These are phyloP conservation scores for Lateolabrax maculatus DNA, from an alignment of 2,797 vertebrate species.

Conservation along the genomic window DNA sequence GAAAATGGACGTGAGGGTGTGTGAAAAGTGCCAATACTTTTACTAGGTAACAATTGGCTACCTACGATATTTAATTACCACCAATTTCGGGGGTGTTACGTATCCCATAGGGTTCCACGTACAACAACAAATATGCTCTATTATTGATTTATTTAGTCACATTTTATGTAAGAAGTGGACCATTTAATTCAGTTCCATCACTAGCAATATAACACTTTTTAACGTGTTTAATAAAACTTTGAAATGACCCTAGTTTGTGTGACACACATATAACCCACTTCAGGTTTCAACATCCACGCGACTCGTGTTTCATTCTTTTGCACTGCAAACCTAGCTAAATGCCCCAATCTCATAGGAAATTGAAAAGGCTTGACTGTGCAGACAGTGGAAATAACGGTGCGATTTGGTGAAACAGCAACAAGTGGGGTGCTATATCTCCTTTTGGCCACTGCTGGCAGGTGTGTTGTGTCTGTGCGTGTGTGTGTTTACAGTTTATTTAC, in stretches of 20 bases:
- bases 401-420: slow-evolving; percentile 49
- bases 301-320: not conserved
- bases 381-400: not conserved
- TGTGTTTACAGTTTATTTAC: slow-evolving; percentile 33
- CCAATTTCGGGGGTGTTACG: not conserved
- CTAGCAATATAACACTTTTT: too few relatives aligned
- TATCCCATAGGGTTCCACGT: not conserved
- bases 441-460: slow-evolving; percentile 30
- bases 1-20: too few relatives aligned
- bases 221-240: not conserved
- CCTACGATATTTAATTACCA: too few relatives aligned
- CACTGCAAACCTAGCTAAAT: not conserved
- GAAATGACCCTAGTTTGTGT: not conserved
- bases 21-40: too few relatives aligned
- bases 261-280: not conserved
- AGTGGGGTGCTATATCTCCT: slow-evolving; percentile 30
- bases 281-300: not conserved
- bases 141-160: not conserved
- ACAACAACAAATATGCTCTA: not conserved
- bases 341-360: not conserved
- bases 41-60: not conserved
- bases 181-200: not conserved
- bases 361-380: not conserved
- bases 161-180: not conserved
- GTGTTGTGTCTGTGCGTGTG: slow-evolving; percentile 34